A percentile compares a stretch with the other conserved stretches of the same genome.
These are phyloP conservation scores for Drosophila imparisetae DNA, from an alignment of 2,888 invertebrate genomes.

Conservation along the genomic window DNA sequence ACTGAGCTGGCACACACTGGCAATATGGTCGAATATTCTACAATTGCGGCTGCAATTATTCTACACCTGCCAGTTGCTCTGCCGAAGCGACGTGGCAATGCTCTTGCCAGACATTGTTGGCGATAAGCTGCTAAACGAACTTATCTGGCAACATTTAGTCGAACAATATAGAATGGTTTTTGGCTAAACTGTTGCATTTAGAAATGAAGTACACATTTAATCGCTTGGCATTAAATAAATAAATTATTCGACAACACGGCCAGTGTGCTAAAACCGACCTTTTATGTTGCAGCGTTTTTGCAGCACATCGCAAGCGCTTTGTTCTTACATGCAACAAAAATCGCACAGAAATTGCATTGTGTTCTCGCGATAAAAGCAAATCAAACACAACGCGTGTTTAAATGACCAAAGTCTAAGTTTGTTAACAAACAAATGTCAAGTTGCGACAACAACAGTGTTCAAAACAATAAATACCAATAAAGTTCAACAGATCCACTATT, in stretches of 20 bases:
- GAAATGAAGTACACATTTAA: constrained; percentile 11
- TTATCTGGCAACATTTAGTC: background rate
- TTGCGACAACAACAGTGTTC: background rate
- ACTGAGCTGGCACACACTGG: background rate
- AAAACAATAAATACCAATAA: constrained; percentile 21
- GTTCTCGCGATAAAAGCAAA: constrained; percentile 45
- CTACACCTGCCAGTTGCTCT: background rate
- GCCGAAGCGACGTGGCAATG: background rate
- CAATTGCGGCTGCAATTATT: background rate
- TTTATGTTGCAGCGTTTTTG: constrained; percentile 45
- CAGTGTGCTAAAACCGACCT: background rate
- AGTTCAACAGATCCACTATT: constrained; percentile 8
- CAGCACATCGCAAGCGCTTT: constrained; percentile 24
- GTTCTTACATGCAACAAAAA: constrained; percentile 8
- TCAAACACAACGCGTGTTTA: constrained; percentile 32
- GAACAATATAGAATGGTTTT: background rate
- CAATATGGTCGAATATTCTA: constrained; percentile 21
- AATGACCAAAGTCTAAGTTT: constrained; percentile 40
- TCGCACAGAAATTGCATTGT: constrained; percentile 13
- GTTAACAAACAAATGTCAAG: background rate
- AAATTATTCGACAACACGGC: background rate
- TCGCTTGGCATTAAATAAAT: background rate
- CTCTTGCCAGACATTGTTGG: background rate
- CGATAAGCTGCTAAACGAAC: background rate
- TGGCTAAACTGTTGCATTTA: background rate